Evolutionary conservation across 2,888 invertebrate species (phyloP), one percentile per base, ranked within the genome.

Genomic region (Torymus aiolomorphi): DNA sequence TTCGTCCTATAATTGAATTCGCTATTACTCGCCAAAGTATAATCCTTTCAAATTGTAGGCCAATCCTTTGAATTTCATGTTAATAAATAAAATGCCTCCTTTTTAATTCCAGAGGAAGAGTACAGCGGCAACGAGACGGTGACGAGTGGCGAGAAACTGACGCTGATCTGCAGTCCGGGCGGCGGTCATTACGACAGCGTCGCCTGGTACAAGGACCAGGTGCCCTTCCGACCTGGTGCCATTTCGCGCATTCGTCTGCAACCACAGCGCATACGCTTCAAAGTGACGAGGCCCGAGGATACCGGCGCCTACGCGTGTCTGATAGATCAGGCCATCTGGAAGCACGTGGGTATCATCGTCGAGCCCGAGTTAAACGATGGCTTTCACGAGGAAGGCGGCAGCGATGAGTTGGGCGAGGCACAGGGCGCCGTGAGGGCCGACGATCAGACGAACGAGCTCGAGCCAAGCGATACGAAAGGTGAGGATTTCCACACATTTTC

Each of bases 401-500:
- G 61, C 24, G 86, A 85, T 65, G 88, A 88, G 3, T 83, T 87
- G 18, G 87, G 84, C n/a, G 82, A 82, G 61, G 80, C 83, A 0
- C 84, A 86, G 10, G 86, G 85, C 1, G 86, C 87, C 0, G 78
- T 85, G 24, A 85, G 87, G 51, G 85, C 87, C 14, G 88, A 88
- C 3, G 89, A 89, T 2, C 89, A 89, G 80, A 89, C 88, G 73
- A 90, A 90, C 82, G 89, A 89, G 80, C 86, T 89, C 69, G 88
- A 88, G 57, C 2, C 73, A 3, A 77, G 83, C 57, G 88, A 86
- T 54, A 79, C 86, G 42, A 87, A 85, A 85, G 87, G 89, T 90
- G 66, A 85, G 86, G 82, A 31, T 66, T n/a, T n/a, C n/a, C n/a
- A n/a, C n/a, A n/a, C 13, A 52, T 51, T 54, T 24, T 14, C 52